Conservation (phyloP, 2,113 vertebrate genomes). For the Felis catus region F.catus_Fca126_mat1.0 CM031416.1:70094501-70095000, state of each 20-base stretch:
- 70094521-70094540: neutral
- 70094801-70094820: neutral
- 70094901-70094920: neutral
- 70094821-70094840: neutral
- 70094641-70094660: too few relatives aligned
- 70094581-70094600: too few relatives aligned
- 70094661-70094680: too few relatives aligned
- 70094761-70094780: too few relatives aligned
- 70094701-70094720: too few relatives aligned
- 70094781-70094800: neutral
- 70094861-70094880: neutral
- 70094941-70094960: neutral
- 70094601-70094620: too few relatives aligned
- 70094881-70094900: neutral
- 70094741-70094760: too few relatives aligned
- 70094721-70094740: too few relatives aligned
- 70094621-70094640: too few relatives aligned
- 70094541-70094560: constrained; percentile 5
- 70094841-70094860: neutral
- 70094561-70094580: neutral
- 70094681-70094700: too few relatives aligned
- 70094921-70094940: neutral
- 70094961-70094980: neutral
- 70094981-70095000: neutral
- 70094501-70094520: neutral